These are phyloP conservation scores for Limnephilus marmoratus DNA, from an alignment of 2,888 invertebrate genomes.

Conservation along the genomic window DNA sequence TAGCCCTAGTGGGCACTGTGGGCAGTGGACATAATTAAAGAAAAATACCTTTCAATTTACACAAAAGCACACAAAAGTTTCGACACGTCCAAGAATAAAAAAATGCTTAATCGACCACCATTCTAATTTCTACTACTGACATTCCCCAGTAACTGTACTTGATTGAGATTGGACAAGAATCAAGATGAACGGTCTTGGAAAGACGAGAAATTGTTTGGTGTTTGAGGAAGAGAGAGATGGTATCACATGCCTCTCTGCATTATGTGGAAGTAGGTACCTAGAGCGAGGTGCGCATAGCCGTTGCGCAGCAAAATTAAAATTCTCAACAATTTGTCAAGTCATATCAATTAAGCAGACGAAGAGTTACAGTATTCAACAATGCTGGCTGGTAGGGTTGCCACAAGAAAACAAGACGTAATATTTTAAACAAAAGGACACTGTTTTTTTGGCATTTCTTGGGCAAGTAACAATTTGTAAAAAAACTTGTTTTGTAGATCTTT, in stretches of 20 bases:
- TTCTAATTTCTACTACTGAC: background rate
- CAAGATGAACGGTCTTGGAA: background rate
- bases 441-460: too few relatives aligned
- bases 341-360: constrained; percentile 32
- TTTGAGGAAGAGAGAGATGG: background rate
- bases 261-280: background rate
- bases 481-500: too few relatives aligned
- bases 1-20: background rate
- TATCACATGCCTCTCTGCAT: background rate
- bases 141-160: background rate
- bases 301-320: constrained; percentile 23
- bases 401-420: background rate
- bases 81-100: background rate
- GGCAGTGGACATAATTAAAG: background rate
- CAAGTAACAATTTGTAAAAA: too few relatives aligned
- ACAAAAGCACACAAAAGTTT: background rate
- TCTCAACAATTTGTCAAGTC: constrained; percentile 39
- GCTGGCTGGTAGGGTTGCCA: background rate
- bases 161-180: background rate
- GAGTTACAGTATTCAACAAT: constrained; percentile 8
- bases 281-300: background rate
- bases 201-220: background rate
- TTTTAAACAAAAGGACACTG: too few relatives aligned
- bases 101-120: background rate
- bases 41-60: background rate